Conservation (phyloP, 2,888 invertebrate genomes). For the Spicauda simplicius region DNA sequence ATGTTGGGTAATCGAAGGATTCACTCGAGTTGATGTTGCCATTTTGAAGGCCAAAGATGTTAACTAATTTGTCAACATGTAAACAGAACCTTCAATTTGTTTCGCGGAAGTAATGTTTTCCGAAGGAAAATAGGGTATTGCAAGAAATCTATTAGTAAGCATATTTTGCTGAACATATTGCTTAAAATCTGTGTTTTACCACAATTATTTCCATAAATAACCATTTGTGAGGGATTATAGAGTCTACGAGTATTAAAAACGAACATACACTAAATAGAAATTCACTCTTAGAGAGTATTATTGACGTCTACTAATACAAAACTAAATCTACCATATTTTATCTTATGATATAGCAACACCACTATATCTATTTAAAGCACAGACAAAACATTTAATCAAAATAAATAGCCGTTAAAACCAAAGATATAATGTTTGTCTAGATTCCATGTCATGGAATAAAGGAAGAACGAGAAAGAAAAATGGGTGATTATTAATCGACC, state of each 20-base stretch:
- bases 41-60: no score
- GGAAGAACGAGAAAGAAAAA: no score
- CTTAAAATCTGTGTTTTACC: no score
- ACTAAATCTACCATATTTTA: slow-evolving; percentile 29
- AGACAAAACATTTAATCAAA: slow-evolving; percentile 51
- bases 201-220: background rate
- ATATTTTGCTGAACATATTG: no score
- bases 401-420: slow-evolving; percentile 50
- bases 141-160: no score
- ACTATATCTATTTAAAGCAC: slow-evolving; percentile 60
- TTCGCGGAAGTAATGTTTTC: no score
- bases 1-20: no score
- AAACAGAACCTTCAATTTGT: no score
- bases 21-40: no score
- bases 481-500: no score
- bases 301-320: slow-evolving; percentile 15
- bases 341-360: slow-evolving; percentile 27
- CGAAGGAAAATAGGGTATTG: no score
- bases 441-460: background rate
- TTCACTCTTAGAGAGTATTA: slow-evolving; percentile 31
- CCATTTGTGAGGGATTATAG: background rate
- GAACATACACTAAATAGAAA: slow-evolving; percentile 10
- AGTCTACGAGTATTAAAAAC: background rate
- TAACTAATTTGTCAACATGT: no score
- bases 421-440: background rate